Base-by-base conservation (phyloP, 2,888 invertebrate genomes). In the Macrosiphum euphorbiae region DNA sequence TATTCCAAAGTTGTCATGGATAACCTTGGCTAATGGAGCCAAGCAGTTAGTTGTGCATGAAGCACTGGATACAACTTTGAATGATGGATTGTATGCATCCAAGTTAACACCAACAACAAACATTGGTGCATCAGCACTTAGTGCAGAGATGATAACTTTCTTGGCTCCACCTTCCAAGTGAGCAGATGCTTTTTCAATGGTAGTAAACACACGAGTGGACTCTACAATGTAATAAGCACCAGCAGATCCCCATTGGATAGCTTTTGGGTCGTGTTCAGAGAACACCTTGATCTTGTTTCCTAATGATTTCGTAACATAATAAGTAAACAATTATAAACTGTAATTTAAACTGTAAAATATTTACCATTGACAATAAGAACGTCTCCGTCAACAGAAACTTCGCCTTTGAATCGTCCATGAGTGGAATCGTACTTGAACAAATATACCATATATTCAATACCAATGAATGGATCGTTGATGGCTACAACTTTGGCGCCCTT, bases 1-100 rank as follows among this genome's bases (percentile, higher is more conserved):
- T 95, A 99, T 99, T 95, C 98, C 98, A 95, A 98, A 99, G 96
- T 99, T 98, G 96, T 99, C 99, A 95, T 99, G 97, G 96, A 99
- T 97, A 95, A 99, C 99, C 96, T 99, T 99, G 95, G 99, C 99
- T 94, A 99, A 96, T 88, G 99, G 99, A 95, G 99, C 99, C 95
- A 99, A 97, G 96, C 99, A 99, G 97, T 99, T 99, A 96, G 99
- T 99, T 94, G 99, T 99, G 97, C 99, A 99, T 44, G 99, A 99
- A 90, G 99, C 99, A 96, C 99, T 99, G 95, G 98, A 98, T 95
- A 98, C 97, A 94, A 99, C 97, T 96, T 98, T 97, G 95, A 95
- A 96, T 94, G 96, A 95, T 94, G 98, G 97, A 95, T 98, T 97
- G 96, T 99, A 99, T 50, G 97, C 96, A 4, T 98, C 98, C 95